Evolutionary conservation across 2,888 invertebrate genomes (phyloP).

Genomic region (Hipparchia semele): DNA sequence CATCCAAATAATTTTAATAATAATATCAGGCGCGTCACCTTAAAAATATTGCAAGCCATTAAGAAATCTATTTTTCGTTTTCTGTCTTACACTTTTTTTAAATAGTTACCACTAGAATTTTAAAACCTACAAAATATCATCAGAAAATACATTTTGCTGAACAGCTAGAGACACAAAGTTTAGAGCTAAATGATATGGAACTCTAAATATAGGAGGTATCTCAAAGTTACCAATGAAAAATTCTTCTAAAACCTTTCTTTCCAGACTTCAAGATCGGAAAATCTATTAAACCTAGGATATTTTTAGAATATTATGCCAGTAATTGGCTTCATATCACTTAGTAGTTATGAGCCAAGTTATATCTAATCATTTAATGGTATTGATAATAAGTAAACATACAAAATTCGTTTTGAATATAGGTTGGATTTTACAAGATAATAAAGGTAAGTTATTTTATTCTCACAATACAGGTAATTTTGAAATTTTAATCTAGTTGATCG

Average conservation of each 20-base stretch:
- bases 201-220: slow-evolving; percentile 4
- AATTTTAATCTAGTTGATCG: not conserved
- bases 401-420: no score
- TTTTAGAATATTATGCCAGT: not conserved
- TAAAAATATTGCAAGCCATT: no score
- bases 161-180: not conserved
- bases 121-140: slow-evolving; percentile 26
- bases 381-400: no score
- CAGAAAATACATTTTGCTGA: slow-evolving; percentile 34
- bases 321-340: not conserved
- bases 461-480: not conserved
- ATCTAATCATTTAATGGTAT: no score
- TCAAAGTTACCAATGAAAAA: slow-evolving; percentile 12
- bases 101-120: not conserved
- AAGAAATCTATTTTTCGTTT: no score
- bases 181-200: slow-evolving; percentile 28
- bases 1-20: not conserved
- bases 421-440: no score
- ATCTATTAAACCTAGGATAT: not conserved
- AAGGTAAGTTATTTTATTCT: no score
- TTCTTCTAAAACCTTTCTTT: slow-evolving; percentile 19
- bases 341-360: not conserved
- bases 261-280: not conserved
- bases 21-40: not conserved
- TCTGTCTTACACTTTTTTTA: no score